These are phyloP conservation scores for Tonatia bakeri DNA, from an alignment of 2,113 vertebrate genomes.

Conservation along the genomic window DNA sequence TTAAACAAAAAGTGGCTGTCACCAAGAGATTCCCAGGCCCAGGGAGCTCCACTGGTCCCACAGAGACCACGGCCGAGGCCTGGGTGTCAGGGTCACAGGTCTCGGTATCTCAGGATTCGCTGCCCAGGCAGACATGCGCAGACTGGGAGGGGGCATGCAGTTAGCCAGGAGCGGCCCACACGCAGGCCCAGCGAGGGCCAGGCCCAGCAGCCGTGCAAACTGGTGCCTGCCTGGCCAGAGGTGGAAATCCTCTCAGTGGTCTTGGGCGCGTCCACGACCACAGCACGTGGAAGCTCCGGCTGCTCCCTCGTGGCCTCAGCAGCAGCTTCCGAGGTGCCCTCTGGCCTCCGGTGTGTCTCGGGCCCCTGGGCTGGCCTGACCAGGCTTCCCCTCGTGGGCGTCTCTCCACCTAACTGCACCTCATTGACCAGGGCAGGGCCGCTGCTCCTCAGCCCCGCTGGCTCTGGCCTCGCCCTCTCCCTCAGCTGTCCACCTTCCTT, in stretches of 20 bases:
- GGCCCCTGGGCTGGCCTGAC: constrained; percentile 76
- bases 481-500: not conserved
- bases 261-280: constrained; percentile 61
- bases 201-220: constrained; percentile 26
- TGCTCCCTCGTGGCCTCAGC: constrained; percentile 64
- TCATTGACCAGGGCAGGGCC: constrained; percentile 53
- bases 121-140: not conserved
- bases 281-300: constrained; percentile 54
- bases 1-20: not conserved
- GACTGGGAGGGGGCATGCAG: constrained; percentile 61
- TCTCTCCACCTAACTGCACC: constrained; percentile 77
- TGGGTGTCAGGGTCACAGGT: not conserved
- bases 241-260: constrained; percentile 90
- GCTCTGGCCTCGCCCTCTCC: constrained; percentile 15
- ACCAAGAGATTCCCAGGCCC: not conserved
- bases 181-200: not conserved
- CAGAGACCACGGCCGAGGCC: not conserved
- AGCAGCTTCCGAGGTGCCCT: constrained; percentile 74
- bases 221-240: constrained; percentile 94
- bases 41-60: not conserved
- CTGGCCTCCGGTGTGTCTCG: constrained; percentile 77
- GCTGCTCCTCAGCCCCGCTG: not conserved
- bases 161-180: constrained; percentile 35
- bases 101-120: fast-evolving
- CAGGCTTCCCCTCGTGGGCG: not conserved